Percentiles rank a stretch among this genome's conserved stretches.
Evolutionary conservation across 2,888 invertebrate species (phyloP).

Genomic region (Chorisops tibialis): DNA sequence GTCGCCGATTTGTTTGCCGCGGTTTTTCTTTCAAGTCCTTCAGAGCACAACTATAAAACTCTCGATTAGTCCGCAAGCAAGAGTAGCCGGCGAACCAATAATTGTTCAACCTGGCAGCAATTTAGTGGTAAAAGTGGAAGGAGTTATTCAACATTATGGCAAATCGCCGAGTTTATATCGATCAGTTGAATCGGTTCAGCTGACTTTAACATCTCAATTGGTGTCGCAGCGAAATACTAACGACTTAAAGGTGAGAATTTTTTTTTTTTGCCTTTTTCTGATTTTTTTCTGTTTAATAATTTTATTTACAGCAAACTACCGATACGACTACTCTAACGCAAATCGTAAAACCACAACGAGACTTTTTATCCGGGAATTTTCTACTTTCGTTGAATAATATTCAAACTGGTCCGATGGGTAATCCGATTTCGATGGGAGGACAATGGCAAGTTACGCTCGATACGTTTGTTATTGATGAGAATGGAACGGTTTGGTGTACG

Average conservation of each 20-base stretch:
- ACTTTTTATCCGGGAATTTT: slow-evolving; percentile 93
- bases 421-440: slow-evolving; percentile 56
- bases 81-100: slow-evolving; percentile 77
- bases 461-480: slow-evolving; percentile 80
- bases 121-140: slow-evolving; percentile 89
- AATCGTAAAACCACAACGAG: slow-evolving; percentile 83
- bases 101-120: slow-evolving; percentile 79
- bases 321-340: slow-evolving; percentile 64
- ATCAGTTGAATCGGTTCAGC: slow-evolving; percentile 66
- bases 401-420: slow-evolving; percentile 32
- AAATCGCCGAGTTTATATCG: slow-evolving; percentile 66
- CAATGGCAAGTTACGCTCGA: slow-evolving; percentile 77
- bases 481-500: slow-evolving; percentile 84
- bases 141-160: slow-evolving; percentile 74
- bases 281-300: background rate
- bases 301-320: slow-evolving; percentile 37
- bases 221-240: slow-evolving; percentile 50
- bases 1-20: slow-evolving; percentile 66
- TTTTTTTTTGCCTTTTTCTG: background rate
- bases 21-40: slow-evolving; percentile 80
- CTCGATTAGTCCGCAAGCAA: slow-evolving; percentile 76
- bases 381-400: slow-evolving; percentile 55
- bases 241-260: slow-evolving; percentile 28
- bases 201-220: slow-evolving; percentile 66
- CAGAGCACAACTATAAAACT: slow-evolving; percentile 79